Conservation (phyloP, 2,797 vertebrate genomes). For the Sternotherus odoratus region DNA sequence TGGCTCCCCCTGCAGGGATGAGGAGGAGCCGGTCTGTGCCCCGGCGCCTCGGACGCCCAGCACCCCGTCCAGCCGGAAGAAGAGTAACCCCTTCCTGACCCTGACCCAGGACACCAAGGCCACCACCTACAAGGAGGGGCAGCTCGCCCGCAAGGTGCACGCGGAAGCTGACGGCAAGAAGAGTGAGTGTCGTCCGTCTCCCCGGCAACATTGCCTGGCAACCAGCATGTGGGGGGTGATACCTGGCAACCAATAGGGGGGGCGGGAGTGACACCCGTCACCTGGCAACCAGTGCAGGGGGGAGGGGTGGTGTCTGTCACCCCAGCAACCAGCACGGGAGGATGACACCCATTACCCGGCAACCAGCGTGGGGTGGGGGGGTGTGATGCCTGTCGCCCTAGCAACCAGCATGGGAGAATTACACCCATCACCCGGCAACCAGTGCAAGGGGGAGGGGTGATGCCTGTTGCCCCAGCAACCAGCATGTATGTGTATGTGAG, state of each 20-base stretch:
- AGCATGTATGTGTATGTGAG: not conserved
- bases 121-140: constrained; percentile 86
- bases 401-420: not conserved
- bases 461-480: not conserved
- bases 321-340: not conserved
- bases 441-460: not conserved
- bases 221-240: not conserved
- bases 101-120: constrained; percentile 84
- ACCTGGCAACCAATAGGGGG: not conserved
- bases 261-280: not conserved
- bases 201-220: not conserved
- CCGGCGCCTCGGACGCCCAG: constrained; percentile 69
- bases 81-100: constrained; percentile 87
- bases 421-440: not conserved
- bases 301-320: not conserved
- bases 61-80: constrained; percentile 73
- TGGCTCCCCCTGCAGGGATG: constrained; percentile 77
- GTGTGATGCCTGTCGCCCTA: not conserved
- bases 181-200: constrained; percentile 83
- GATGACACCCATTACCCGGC: not conserved
- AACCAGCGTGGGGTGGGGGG: not conserved
- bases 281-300: not conserved
- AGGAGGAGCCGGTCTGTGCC: constrained; percentile 79
- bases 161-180: constrained; percentile 93
- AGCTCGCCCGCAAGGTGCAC: constrained; percentile 90